These are phyloP conservation scores for Caenorhabditis macrosperma DNA, from an alignment of 2,888 invertebrate species.

Conservation along the genomic window DNA sequence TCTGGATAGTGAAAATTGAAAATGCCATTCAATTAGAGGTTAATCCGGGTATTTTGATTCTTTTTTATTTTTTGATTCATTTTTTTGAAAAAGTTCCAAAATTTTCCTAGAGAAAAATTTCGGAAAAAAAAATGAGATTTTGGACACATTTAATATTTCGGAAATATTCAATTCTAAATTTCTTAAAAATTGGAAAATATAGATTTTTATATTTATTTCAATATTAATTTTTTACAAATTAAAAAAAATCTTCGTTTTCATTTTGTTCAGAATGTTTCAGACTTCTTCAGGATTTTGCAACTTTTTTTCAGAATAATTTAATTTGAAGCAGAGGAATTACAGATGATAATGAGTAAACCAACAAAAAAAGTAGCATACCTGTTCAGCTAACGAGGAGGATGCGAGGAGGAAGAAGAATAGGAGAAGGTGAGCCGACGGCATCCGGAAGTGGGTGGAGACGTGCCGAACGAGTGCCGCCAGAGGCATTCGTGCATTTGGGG, in stretches of 20 bases:
- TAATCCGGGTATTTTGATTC: too few relatives aligned
- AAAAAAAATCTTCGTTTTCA: too few relatives aligned
- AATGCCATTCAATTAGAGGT: too few relatives aligned
- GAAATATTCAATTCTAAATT: background rate
- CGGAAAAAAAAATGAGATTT: background rate
- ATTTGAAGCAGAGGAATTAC: too few relatives aligned
- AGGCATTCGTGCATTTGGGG: conserved; percentile 2
- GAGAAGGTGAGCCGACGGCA: background rate
- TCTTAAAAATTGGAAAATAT: background rate
- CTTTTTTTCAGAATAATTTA: too few relatives aligned
- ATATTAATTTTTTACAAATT: too few relatives aligned
- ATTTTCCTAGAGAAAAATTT: too few relatives aligned
- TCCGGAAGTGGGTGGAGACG: conserved; percentile 2
- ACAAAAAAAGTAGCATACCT: conserved; percentile 12
- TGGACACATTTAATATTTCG: background rate
- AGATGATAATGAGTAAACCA: too few relatives aligned
- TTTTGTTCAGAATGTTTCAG: too few relatives aligned
- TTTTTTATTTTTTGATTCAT: background rate
- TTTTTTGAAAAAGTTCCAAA: background rate
- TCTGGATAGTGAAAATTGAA: too few relatives aligned
- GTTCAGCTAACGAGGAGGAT: conserved; percentile 27
- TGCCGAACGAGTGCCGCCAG: background rate
- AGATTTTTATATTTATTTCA: too few relatives aligned
- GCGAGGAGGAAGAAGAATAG: conserved; percentile 12
- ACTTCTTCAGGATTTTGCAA: too few relatives aligned